Percentiles rank a stretch among this genome's conserved stretches.
These are phyloP conservation scores for Cyclargus thomasi DNA, from an alignment of 1,140 invertebrate species.

Conservation along the genomic window DNA sequence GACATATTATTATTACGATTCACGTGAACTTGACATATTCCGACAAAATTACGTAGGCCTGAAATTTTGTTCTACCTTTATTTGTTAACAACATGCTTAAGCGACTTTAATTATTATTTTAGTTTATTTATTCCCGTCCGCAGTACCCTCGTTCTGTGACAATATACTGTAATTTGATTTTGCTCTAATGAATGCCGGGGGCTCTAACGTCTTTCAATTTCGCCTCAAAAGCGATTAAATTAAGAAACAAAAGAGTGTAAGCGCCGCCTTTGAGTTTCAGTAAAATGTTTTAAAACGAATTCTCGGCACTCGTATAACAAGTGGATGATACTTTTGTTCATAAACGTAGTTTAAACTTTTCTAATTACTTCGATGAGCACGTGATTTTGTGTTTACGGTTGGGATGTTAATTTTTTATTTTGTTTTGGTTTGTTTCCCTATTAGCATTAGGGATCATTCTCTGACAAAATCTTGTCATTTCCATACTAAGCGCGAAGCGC, in stretches of 20 bases:
- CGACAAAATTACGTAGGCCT: no score
- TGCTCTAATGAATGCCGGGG: background rate
- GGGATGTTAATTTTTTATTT: no score
- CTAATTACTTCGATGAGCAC: no score
- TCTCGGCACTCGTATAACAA: background rate
- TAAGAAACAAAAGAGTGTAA: constrained; percentile 44
- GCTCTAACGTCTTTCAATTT: constrained; percentile 45
- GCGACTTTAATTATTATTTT: background rate
- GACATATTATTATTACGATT: no score
- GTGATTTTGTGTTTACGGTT: no score
- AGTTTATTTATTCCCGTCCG: background rate
- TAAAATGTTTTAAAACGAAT: constrained; percentile 11
- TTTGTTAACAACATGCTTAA: background rate
- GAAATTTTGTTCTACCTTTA: background rate
- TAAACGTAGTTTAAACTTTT: background rate
- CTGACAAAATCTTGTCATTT: no score
- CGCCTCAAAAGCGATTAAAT: constrained; percentile 54
- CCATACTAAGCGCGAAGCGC: no score
- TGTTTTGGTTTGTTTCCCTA: no score
- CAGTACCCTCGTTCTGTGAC: background rate
- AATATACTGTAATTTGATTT: constrained; percentile 3
- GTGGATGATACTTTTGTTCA: background rate
- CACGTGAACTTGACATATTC: no score
- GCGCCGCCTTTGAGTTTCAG: constrained; percentile 11
- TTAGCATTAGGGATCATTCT: no score